phyloP scores from a whole-genome alignment of 2,888 invertebrate species.

The Scaeva pyrastri region DNA sequence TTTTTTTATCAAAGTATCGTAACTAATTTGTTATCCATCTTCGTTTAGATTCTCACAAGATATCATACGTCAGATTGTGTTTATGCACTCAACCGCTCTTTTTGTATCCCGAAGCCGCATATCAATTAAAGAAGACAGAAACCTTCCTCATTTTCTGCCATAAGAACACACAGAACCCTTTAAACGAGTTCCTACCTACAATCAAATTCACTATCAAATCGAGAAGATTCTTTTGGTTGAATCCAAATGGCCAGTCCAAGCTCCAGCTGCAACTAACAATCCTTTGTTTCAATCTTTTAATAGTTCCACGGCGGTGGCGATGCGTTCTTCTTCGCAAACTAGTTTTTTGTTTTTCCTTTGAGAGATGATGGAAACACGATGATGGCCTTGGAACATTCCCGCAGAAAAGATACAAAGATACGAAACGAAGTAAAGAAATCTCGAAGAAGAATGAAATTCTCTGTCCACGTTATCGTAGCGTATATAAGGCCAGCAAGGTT shows the following conservation, averaged over 20 bases:
- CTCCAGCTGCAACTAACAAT: not conserved
- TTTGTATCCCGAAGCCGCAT: too few relatives aligned
- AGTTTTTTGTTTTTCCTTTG: constrained; percentile 18
- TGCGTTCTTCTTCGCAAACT: constrained; percentile 29
- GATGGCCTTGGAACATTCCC: constrained; percentile 25
- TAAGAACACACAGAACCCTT: too few relatives aligned
- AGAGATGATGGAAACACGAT: not conserved
- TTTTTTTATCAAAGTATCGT: too few relatives aligned
- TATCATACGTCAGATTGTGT: too few relatives aligned
- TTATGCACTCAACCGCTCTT: too few relatives aligned
- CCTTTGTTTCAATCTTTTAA: constrained; percentile 38
- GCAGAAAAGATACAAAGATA: not conserved
- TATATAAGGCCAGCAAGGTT: constrained; percentile 50
- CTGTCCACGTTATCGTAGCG: not conserved
- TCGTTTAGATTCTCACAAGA: too few relatives aligned
- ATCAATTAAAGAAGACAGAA: too few relatives aligned
- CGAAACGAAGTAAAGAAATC: too few relatives aligned
- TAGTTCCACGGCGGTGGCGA: not conserved
- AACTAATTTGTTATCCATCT: too few relatives aligned
- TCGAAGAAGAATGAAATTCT: not conserved
- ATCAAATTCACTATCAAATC: not conserved
- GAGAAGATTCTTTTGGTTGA: not conserved
- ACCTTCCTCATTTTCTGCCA: too few relatives aligned
- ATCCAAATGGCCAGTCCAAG: not conserved
- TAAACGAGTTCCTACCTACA: too few relatives aligned